phyloP scores from a whole-genome alignment of 2,113 vertebrate species.

The Ailurus styani region DNA sequence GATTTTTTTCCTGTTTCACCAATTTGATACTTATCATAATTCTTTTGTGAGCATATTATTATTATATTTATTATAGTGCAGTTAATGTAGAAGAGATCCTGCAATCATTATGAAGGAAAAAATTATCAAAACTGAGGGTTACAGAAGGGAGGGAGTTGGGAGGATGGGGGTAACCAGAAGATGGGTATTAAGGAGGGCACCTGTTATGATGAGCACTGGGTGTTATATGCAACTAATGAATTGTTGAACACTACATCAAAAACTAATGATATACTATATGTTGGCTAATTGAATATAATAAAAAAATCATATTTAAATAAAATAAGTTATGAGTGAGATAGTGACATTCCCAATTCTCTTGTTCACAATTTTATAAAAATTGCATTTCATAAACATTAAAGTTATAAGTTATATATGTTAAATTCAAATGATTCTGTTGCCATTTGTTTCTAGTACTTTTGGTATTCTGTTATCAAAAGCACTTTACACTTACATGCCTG shows the following conservation, averaged over 20 bases:
- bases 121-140: background rate
- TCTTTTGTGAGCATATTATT: background rate
- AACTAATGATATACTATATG: background rate
- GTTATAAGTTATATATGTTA: slow-evolving; percentile 24
- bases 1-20: background rate
- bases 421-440: background rate
- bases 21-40: background rate
- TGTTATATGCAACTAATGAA: background rate
- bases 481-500: background rate
- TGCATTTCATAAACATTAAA: slow-evolving; percentile 8
- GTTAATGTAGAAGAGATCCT: background rate
- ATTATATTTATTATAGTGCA: background rate
- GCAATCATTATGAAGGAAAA: background rate
- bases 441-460: slow-evolving; percentile 3
- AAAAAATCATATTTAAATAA: slow-evolving; percentile 36
- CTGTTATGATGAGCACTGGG: background rate
- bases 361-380: background rate
- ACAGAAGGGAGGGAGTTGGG: background rate
- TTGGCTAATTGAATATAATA: background rate
- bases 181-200: background rate
- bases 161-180: background rate
- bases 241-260: background rate
- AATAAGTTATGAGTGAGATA: background rate
- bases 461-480: background rate
- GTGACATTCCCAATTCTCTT: background rate